These are phyloP conservation scores for Dolichallabes microphthalmus DNA, from an alignment of 2,113 vertebrate genomes.

Conservation along the genomic window DNA sequence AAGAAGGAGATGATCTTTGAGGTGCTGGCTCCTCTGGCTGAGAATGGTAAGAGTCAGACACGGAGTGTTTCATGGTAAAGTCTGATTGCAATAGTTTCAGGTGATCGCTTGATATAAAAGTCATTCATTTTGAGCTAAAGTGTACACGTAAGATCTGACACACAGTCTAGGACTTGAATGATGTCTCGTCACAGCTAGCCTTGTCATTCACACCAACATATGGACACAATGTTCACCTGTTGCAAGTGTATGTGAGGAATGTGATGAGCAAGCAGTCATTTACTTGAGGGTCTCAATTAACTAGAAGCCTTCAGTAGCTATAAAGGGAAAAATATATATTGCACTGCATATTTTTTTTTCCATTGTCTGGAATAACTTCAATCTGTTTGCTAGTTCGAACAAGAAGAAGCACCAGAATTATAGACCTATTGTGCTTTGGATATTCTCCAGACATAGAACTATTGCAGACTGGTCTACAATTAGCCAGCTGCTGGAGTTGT, in stretches of 20 bases:
- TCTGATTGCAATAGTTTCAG: background rate
- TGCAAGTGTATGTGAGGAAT: constrained; percentile 21
- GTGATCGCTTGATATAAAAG: background rate
- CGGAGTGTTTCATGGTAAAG: background rate
- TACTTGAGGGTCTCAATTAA: background rate
- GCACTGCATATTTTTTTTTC: background rate
- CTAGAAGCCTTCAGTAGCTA: background rate
- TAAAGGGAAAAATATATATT: background rate
- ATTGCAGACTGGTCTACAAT: constrained; percentile 42
- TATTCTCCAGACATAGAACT: constrained; percentile 25
- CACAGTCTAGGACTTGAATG: background rate
- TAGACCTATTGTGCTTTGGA: constrained; percentile 11
- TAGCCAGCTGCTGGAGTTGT: constrained; percentile 48
- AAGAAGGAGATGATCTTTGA: constrained; percentile 99
- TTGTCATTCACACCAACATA: background rate
- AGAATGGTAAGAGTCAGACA: constrained; percentile 82
- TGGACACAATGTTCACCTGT: constrained; percentile 1
- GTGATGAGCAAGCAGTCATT: background rate
- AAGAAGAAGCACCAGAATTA: constrained; percentile 36
- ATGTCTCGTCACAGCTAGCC: background rate
- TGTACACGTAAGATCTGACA: background rate
- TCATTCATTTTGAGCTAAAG: background rate
- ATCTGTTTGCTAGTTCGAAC: constrained; percentile 16
- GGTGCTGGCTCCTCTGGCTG: constrained; percentile 94
- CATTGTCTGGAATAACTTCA: constrained; percentile 4